Conservation (phyloP, 2,888 invertebrate genomes). For the Temnothorax unifasciatus region DNA sequence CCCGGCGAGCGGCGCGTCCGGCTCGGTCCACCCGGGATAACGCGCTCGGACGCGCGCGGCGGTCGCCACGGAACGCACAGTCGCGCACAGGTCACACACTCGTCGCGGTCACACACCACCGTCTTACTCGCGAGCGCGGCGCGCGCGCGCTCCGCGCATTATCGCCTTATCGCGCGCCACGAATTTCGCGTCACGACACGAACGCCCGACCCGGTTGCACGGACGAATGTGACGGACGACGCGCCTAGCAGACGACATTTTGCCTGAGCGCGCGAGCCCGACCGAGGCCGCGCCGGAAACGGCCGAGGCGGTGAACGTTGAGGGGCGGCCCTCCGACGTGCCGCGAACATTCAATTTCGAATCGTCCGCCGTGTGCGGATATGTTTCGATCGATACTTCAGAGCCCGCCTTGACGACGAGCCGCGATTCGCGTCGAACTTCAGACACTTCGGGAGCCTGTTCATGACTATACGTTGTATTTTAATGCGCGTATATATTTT, state of each 20-base stretch:
- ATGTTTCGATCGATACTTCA: slow-evolving; percentile 24
- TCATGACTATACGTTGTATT: background rate
- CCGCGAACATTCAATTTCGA: slow-evolving; percentile 36
- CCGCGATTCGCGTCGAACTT: background rate
- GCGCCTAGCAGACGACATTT: slow-evolving; percentile 85
- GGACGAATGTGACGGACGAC: slow-evolving; percentile 77
- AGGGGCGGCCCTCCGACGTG: background rate
- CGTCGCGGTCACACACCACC: no score
- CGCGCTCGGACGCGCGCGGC: background rate
- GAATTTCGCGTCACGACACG: slow-evolving; percentile 81
- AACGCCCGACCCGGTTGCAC: slow-evolving; percentile 79
- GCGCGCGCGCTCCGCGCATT: slow-evolving; percentile 61
- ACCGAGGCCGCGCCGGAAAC: slow-evolving; percentile 65
- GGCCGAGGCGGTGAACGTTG: slow-evolving; percentile 54
- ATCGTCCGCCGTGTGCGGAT: background rate
- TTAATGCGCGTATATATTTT: background rate
- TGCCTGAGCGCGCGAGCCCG: slow-evolving; percentile 73
- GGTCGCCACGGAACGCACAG: background rate
- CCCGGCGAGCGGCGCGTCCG: slow-evolving; percentile 27
- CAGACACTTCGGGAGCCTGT: background rate
- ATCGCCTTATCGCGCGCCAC: slow-evolving; percentile 77
- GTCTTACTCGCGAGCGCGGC: slow-evolving; percentile 53
- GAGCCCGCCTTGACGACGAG: background rate
- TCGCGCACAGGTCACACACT: no score
- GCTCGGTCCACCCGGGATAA: background rate